Conservation (phyloP, 2,797 vertebrate species). For the Moxostoma hubbsi region DNA sequence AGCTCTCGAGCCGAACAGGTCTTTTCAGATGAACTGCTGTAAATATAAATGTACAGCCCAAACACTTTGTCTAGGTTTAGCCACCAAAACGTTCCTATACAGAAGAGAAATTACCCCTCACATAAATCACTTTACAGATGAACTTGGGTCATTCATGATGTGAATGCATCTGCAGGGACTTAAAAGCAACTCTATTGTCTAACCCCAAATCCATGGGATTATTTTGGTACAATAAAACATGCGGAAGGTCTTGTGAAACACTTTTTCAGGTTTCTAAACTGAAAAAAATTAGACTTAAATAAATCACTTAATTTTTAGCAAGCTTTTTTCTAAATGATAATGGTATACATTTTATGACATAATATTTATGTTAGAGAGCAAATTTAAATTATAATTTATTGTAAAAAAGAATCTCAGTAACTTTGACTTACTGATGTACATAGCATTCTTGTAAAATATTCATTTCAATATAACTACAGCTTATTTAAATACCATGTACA, state of each 20-base stretch:
- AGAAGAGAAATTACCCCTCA: background rate
- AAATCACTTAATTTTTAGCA: too few relatives aligned
- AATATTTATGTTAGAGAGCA: too few relatives aligned
- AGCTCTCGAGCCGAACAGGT: background rate
- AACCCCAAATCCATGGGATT: conserved; percentile 26
- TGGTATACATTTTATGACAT: too few relatives aligned
- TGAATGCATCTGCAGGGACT: conserved; percentile 25
- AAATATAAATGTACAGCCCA: conserved; percentile 19
- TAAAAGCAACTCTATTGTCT: conserved; percentile 26
- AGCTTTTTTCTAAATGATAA: too few relatives aligned
- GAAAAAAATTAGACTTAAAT: background rate
- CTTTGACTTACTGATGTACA: too few relatives aligned
- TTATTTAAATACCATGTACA: too few relatives aligned
- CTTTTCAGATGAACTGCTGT: background rate
- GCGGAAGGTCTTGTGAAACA: background rate
- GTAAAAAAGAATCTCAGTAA: too few relatives aligned
- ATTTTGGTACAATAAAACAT: conserved; percentile 23
- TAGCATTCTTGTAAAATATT: too few relatives aligned
- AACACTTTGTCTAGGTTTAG: conserved; percentile 38
- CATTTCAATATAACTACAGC: too few relatives aligned
- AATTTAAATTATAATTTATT: too few relatives aligned
- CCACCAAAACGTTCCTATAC: background rate
- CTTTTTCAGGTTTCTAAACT: background rate
- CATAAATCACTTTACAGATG: background rate
- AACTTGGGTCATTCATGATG: background rate